Percentiles rank a stretch among this genome's conserved stretches.
Conservation (phyloP, 2,888 invertebrate species). For the Ellobium chinense region DNA sequence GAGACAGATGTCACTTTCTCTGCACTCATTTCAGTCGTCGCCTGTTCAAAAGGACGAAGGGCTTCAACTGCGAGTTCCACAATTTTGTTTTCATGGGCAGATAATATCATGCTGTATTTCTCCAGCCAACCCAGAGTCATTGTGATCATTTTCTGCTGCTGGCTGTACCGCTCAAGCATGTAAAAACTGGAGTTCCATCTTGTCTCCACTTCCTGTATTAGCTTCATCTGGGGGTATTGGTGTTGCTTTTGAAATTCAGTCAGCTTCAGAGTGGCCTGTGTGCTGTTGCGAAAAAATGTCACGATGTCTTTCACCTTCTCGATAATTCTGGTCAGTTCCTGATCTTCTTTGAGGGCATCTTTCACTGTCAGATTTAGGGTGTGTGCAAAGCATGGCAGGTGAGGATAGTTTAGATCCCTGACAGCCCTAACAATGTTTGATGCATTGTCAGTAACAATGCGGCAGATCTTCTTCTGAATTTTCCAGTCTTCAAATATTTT, state of each 20-base stretch:
- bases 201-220: not conserved
- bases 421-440: not conserved
- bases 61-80: not conserved
- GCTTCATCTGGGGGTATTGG: not conserved
- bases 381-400: not conserved
- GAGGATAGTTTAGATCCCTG: not conserved
- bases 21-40: not conserved
- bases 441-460: not conserved
- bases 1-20: not conserved
- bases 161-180: not conserved
- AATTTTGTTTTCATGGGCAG: not conserved
- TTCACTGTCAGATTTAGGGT: not conserved
- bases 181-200: not conserved
- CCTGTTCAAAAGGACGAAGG: not conserved
- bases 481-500: not conserved
- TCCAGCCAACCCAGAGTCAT: not conserved
- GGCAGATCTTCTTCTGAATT: not conserved
- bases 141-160: not conserved
- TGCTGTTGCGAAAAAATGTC: not conserved
- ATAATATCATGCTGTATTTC: not conserved
- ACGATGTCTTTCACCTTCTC: not conserved
- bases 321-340: not conserved
- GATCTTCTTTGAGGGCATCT: not conserved
- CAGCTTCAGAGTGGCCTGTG: not conserved
- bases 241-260: not conserved